A percentile compares a stretch with the other conserved stretches of the same genome.
Conservation (phyloP, 2,113 vertebrate species). For the Strix uralensis region DNA sequence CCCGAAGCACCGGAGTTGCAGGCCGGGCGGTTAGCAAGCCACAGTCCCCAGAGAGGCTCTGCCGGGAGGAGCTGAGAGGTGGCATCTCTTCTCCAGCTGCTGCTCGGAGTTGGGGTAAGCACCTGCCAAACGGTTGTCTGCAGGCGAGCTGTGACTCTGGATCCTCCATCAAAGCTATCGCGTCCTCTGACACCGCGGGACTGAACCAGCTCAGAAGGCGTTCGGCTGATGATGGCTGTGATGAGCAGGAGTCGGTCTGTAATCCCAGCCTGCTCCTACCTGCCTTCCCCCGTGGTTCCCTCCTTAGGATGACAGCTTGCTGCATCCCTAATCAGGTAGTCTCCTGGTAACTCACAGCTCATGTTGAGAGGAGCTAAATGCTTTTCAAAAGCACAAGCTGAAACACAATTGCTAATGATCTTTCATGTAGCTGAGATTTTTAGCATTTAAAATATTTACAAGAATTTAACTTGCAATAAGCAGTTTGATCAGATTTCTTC, state of each 20-base stretch:
- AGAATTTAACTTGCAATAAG: background rate
- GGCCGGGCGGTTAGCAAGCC: background rate
- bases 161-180: background rate
- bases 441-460: background rate
- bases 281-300: background rate
- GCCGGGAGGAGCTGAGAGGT: background rate
- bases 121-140: fast-evolving
- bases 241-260: background rate
- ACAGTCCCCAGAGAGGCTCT: background rate
- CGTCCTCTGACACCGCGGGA: fast-evolving
- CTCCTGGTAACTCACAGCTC: background rate
- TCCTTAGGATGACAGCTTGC: background rate
- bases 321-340: fast-evolving
- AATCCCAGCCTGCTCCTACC: background rate
- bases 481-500: background rate
- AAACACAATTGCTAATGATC: background rate
- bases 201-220: background rate
- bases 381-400: background rate
- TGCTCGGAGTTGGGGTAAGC: background rate
- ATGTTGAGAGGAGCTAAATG: fast-evolving
- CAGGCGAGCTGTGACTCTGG: fast-evolving
- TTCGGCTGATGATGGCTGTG: background rate
- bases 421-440: background rate
- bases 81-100: background rate
- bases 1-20: fast-evolving